phyloP scores from a whole-genome alignment of 2,797 vertebrate genomes.

The Tauraco hartlaubi region DNA sequence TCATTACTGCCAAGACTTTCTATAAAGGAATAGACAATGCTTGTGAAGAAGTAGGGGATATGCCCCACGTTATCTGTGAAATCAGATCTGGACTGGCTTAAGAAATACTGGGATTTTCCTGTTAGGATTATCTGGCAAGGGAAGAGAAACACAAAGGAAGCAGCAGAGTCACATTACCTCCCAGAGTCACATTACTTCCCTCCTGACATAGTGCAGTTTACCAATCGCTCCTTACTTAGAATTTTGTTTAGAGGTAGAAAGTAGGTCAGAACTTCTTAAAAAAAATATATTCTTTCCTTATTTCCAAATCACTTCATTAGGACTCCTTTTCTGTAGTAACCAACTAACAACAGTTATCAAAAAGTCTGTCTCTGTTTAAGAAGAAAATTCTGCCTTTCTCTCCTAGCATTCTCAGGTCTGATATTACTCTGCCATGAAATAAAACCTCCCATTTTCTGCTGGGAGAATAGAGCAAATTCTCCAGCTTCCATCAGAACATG shows the following conservation, averaged over 20 bases:
- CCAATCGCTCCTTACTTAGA: not conserved
- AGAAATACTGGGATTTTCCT: not conserved
- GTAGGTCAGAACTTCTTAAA: not conserved
- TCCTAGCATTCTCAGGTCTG: not conserved
- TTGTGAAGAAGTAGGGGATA: not conserved
- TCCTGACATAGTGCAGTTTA: not conserved
- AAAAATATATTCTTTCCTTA: not conserved
- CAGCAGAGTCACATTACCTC: not conserved
- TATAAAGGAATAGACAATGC: accelerated
- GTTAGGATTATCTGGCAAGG: not conserved
- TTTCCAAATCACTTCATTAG: not conserved
- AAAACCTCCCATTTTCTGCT: constrained; percentile 26
- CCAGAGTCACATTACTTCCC: not conserved
- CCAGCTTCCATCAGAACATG: constrained; percentile 20
- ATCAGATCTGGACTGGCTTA: not conserved
- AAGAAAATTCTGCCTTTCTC: not conserved
- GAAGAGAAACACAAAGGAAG: not conserved
- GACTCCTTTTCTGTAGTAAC: not conserved
- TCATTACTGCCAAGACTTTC: not conserved
- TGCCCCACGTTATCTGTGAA: not conserved
- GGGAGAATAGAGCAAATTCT: constrained; percentile 2
- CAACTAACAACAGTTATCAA: not conserved
- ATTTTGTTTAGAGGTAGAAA: not conserved
- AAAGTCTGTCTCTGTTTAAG: not conserved
- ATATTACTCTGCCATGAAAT: not conserved